phyloP scores from a whole-genome alignment of 2,888 invertebrate genomes.

The Lasioglossum villosulum region DNA sequence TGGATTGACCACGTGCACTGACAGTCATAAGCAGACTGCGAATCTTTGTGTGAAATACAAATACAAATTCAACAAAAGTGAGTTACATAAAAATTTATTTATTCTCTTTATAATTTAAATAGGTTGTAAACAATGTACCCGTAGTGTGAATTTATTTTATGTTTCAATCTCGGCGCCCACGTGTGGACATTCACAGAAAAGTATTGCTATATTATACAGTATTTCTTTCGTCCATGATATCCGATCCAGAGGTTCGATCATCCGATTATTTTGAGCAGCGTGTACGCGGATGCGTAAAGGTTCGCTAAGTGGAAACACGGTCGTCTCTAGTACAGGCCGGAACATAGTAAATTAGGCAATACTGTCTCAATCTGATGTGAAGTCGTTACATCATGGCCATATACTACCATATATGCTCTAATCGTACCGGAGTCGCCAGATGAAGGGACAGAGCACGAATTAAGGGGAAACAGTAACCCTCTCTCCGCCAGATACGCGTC shows the following conservation, averaged over 20 bases:
- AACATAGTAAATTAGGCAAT: too few species aligned
- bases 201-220: conserved; percentile 16
- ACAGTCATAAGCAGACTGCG: background rate
- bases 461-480: too few species aligned
- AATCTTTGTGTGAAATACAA: background rate
- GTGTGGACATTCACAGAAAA: background rate
- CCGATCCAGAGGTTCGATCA: conserved; percentile 19
- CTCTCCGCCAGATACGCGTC: too few species aligned
- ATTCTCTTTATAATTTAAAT: background rate
- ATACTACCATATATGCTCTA: too few species aligned
- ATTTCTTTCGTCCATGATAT: conserved; percentile 21
- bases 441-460: too few species aligned
- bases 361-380: too few species aligned
- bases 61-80: too few species aligned
- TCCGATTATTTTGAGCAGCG: conserved; percentile 26
- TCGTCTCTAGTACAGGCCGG: too few species aligned
- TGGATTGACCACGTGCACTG: background rate
- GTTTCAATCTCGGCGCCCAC: background rate
- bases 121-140: background rate
- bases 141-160: too few species aligned
- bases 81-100: background rate
- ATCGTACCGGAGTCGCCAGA: too few species aligned
- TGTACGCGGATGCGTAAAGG: background rate
- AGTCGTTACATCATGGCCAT: too few species aligned
- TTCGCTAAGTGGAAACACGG: background rate